Evolutionary conservation across 2,797 vertebrate genomes (phyloP), one percentile per base, ranked within the genome.

Genomic region (Triplophysa yarkandensis): DNA sequence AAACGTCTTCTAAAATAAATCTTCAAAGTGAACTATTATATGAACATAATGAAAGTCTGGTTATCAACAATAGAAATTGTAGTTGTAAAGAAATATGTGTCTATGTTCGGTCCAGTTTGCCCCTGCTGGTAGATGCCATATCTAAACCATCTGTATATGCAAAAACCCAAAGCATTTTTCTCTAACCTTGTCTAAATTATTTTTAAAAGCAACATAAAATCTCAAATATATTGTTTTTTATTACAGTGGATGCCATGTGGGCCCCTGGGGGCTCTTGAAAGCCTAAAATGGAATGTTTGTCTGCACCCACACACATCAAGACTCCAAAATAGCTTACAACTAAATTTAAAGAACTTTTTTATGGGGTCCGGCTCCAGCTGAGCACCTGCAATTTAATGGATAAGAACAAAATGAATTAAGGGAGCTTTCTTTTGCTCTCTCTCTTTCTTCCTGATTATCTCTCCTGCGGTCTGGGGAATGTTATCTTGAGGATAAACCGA

Each of bases 401-500:
- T 39, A 11, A 3, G 36, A 11, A 39, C 9, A 11, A 39, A 13
- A 39, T 39, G 36, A 11, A 39, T 39, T 11, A 39, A 39, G 13
- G 5, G 5, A 30, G 54, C 48, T 25, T 57, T 7, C 27, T 57
- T 32, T 19, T 27, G 25, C 55, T 58, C 28, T 58, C 55, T 58
- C 9, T 34, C 16, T 4, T 4, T 10, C 52, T 17, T 6, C n/a
- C 23, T 54, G 23, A 8, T 39, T 6, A 25, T 34, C 23, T 41
- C 62, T 63, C 63, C 69, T 17, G 48, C 64, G 58, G 60, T 36
- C 50, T 25, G 21, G 25, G 57, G 50, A 50, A 67, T 75, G 78
- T 75, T 76, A 70, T 74, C 43, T 52, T 67, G 63, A 32, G 72
- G 62, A 74, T 48, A 27, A 55, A 66, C 50, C 50, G 14, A 10